Percentiles rank a stretch among this genome's conserved stretches.
Evolutionary conservation across 2,797 vertebrate genomes (phyloP).

Genomic region (Menidia menidia): DNA sequence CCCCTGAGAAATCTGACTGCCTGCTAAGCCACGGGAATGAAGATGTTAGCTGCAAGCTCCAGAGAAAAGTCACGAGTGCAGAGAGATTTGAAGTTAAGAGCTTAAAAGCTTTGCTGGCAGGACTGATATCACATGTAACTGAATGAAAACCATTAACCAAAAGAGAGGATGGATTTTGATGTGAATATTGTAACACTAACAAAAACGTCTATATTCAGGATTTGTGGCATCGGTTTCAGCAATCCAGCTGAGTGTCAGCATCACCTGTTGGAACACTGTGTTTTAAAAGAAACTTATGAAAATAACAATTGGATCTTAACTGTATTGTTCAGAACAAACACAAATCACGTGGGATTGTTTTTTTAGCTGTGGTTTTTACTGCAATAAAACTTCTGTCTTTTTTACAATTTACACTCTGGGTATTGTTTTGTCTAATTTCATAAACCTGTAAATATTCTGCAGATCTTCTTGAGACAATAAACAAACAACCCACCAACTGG

Average conservation of each 20-base stretch:
- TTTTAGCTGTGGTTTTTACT: background rate
- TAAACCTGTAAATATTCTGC: background rate
- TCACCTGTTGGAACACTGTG: background rate
- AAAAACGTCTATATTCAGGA: conserved; percentile 12
- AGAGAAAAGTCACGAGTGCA: conserved; percentile 39
- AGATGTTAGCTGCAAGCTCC: conserved; percentile 51
- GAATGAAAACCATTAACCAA: conserved; percentile 36
- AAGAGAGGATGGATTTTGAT: conserved; percentile 1
- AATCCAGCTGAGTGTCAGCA: background rate
- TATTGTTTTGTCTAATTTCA: background rate
- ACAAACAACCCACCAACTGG: conserved; percentile 6
- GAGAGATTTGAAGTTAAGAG: conserved; percentile 57
- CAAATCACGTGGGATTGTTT: background rate
- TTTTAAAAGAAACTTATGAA: background rate
- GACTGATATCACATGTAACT: conserved; percentile 40
- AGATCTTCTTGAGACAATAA: background rate
- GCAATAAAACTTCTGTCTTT: background rate
- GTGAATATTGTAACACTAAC: conserved; percentile 9
- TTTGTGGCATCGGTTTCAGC: conserved; percentile 16
- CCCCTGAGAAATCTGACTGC: conserved; percentile 60
- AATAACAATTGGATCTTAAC: background rate
- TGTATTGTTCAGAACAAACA: conserved; percentile 8
- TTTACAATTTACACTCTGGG: background rate
- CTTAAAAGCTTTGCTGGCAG: conserved; percentile 42
- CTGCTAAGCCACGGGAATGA: conserved; percentile 51